phyloP scores from a whole-genome alignment of 1,140 invertebrate genomes.

The Vanessa tameamea region DNA sequence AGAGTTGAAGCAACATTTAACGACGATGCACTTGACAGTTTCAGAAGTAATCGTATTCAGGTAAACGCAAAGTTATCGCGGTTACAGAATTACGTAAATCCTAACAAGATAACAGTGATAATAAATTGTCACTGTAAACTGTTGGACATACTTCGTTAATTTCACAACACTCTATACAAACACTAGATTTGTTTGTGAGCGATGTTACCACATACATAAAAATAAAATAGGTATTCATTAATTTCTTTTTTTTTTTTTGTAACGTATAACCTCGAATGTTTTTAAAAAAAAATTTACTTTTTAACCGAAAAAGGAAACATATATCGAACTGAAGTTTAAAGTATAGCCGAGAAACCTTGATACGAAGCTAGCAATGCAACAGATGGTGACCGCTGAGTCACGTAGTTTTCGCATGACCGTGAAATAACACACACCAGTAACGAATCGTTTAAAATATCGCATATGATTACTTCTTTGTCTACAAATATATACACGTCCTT shows the following conservation, averaged over 20 bases:
- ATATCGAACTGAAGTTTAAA: not conserved
- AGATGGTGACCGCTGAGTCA: constrained; percentile 26
- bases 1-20: constrained; percentile 42
- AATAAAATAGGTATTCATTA: no score
- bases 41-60: constrained; percentile 1
- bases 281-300: no score
- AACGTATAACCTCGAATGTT: no score
- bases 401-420: constrained; percentile 20
- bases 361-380: constrained; percentile 18
- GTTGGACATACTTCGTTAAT: no score
- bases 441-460: not conserved
- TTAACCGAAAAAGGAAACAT: not conserved
- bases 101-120: not conserved
- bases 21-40: constrained; percentile 35
- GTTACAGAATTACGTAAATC: constrained; percentile 11
- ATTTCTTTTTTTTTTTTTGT: no score
- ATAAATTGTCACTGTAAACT: not conserved
- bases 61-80: not conserved
- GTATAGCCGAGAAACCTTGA: constrained; percentile 19
- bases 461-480: constrained; percentile 14
- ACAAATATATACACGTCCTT: not conserved
- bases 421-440: constrained; percentile 4
- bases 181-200: no score
- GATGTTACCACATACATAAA: no score
- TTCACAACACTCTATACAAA: no score